Evolutionary conservation across 2,888 invertebrate species (phyloP).

Genomic region (Cerastoderma edule): DNA sequence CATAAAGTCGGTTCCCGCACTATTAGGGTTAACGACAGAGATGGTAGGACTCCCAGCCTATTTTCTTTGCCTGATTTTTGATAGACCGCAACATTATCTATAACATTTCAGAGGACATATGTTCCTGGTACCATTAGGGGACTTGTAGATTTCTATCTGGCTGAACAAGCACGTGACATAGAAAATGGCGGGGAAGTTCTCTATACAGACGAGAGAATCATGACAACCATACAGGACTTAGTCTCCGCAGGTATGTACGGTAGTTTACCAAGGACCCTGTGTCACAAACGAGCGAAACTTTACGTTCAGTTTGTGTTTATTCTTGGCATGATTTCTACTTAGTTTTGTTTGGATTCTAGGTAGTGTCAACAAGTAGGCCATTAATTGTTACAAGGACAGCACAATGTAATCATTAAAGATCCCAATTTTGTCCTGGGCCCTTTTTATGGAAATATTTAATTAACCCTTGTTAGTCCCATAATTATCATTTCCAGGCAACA

Average conservation of each 20-base stretch:
- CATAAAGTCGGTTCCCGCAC: not conserved
- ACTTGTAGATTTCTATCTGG: not conserved
- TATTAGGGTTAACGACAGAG: too few species aligned
- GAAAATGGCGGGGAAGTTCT: not conserved
- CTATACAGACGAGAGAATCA: not conserved
- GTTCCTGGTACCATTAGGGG: not conserved
- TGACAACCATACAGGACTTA: not conserved
- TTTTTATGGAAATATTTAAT: not conserved
- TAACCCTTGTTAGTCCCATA: not conserved
- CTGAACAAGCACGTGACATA: not conserved
- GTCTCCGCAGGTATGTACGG: not conserved
- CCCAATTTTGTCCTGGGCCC: not conserved
- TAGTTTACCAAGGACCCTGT: not conserved
- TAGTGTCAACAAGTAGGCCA: not conserved
- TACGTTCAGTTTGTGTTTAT: not conserved
- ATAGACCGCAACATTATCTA: too few species aligned
- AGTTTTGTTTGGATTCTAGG: not conserved
- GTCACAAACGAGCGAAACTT: not conserved
- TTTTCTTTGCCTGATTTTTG: not conserved
- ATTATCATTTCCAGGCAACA: slow-evolving; percentile 8
- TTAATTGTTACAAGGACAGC: not conserved
- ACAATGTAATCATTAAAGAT: not conserved
- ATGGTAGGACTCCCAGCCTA: not conserved
- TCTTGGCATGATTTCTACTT: not conserved
- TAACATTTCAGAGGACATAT: not conserved